These are phyloP conservation scores for Pseudococcus viburni DNA, from an alignment of 2,888 invertebrate species.

Conservation along the genomic window DNA sequence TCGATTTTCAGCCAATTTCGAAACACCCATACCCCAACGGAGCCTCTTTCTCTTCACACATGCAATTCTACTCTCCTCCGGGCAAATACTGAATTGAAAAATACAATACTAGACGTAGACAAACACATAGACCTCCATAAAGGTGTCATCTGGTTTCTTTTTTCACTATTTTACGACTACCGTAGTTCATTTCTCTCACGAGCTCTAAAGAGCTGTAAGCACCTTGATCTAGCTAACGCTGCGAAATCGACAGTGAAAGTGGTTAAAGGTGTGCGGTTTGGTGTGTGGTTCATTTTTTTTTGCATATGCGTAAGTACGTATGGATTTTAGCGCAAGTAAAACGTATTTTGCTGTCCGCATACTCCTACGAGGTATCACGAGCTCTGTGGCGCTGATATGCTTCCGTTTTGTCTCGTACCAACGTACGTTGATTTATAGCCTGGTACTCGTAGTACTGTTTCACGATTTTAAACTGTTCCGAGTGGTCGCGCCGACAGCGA, in stretches of 20 bases:
- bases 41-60: no score
- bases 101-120: background rate
- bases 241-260: constrained; percentile 25
- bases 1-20: no score
- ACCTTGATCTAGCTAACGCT: constrained; percentile 1
- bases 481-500: background rate
- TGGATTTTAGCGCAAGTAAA: background rate
- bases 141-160: constrained; percentile 31
- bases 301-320: background rate
- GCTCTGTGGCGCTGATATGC: background rate
- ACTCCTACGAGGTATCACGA: constrained; percentile 23
- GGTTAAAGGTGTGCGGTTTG: constrained; percentile 10
- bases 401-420: background rate
- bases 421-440: background rate
- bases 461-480: background rate
- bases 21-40: no score
- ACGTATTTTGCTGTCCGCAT: background rate
- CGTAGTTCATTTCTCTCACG: background rate
- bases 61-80: no score
- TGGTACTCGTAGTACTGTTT: background rate
- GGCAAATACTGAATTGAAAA: background rate
- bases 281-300: background rate
- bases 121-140: background rate
- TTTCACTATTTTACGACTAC: background rate
- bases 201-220: background rate